phyloP scores from a whole-genome alignment of 1,140 invertebrate species.

The Zophobas atratus region DNA sequence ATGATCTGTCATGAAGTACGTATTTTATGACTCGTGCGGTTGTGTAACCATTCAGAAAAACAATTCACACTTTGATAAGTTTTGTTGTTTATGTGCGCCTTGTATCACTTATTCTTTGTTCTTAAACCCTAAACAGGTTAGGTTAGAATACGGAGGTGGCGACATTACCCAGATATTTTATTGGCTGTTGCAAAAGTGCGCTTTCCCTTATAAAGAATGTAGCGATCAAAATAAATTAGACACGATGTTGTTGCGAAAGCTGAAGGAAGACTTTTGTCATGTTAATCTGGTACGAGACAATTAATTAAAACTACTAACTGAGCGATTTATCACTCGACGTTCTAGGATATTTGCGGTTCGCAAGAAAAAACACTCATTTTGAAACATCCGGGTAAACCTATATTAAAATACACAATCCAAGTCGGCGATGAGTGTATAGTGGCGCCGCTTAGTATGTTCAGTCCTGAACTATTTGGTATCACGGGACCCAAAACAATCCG shows the following conservation, averaged over 20 bases:
- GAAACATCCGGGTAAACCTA: conserved; percentile 79
- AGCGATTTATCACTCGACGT: background rate
- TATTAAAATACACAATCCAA: conserved; percentile 84
- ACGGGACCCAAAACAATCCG: conserved; percentile 83
- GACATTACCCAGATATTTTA: conserved; percentile 91
- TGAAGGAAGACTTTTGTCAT: conserved; percentile 94
- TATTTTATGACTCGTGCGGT: no score
- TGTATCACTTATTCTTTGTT: background rate
- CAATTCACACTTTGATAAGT: no score
- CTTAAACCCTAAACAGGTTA: conserved; percentile 64
- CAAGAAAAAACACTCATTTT: conserved; percentile 86
- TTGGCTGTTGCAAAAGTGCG: conserved; percentile 89
- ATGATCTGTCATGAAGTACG: no score
- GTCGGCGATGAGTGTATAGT: conserved; percentile 95
- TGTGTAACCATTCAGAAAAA: no score
- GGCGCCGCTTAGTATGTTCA: conserved; percentile 90
- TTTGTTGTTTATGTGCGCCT: no score
- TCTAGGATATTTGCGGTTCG: conserved; percentile 86
- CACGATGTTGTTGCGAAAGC: conserved; percentile 82
- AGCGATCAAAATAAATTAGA: conserved; percentile 80
- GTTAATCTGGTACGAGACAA: conserved; percentile 79
- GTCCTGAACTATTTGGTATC: conserved; percentile 90
- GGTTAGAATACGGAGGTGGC: conserved; percentile 91
- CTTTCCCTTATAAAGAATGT: conserved; percentile 90
- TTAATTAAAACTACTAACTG: background rate